A percentile compares a stretch with the other conserved stretches of the same genome.
These are phyloP conservation scores for Apocheima hispidaria DNA, from an alignment of 2,888 invertebrate species.

Conservation along the genomic window DNA sequence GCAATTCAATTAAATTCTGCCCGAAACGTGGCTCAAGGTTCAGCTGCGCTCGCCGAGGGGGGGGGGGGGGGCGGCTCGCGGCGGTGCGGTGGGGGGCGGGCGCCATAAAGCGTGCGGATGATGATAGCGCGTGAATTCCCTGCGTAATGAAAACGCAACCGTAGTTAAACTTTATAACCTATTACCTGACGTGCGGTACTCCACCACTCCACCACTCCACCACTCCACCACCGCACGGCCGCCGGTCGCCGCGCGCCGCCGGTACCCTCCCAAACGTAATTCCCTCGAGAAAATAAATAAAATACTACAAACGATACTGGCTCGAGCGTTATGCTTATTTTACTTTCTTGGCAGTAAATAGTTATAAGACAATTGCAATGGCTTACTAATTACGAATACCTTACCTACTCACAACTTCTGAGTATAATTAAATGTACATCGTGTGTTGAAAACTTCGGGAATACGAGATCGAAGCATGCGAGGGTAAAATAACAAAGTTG, in stretches of 20 bases:
- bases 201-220: too few relatives aligned
- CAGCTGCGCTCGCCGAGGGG: conserved; percentile 5
- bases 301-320: conserved; percentile 20
- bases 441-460: background rate
- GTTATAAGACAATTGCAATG: background rate
- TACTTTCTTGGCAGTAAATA: background rate
- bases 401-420: background rate
- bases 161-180: conserved; percentile 47
- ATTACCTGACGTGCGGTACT: conserved; percentile 32
- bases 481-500: conserved; percentile 2
- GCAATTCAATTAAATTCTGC: conserved; percentile 30
- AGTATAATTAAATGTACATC: background rate
- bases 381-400: background rate
- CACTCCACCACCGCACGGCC: too few relatives aligned
- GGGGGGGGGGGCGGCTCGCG: background rate
- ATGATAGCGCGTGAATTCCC: conserved; percentile 36
- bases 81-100: background rate
- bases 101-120: conserved; percentile 32
- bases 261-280: conserved; percentile 21
- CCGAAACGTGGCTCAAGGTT: conserved; percentile 6
- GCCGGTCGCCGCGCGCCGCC: conserved; percentile 17
- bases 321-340: background rate
- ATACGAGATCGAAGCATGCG: background rate
- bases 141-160: conserved; percentile 39
- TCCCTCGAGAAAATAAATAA: conserved; percentile 37